Base-by-base conservation (phyloP, 2,888 invertebrate species). In the Drosophila siamana region DNA sequence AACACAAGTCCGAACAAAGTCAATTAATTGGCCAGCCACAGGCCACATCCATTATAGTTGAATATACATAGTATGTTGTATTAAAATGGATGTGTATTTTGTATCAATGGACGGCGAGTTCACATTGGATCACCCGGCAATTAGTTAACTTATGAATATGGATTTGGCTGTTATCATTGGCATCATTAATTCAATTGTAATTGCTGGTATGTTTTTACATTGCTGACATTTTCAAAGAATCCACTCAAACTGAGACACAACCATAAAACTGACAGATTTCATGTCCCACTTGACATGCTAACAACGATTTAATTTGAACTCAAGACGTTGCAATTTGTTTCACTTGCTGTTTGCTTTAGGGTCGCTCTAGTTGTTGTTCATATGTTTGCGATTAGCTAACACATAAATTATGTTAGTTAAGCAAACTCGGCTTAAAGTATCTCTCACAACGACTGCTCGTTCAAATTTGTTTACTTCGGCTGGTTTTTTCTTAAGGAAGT, bases 281-380 rank as follows among this genome's bases (percentile, higher is more conserved):
- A 89, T 83, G 86, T 88, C 61, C 88, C 88, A 84, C 83, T 88
- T 84, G 89, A 89, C 89, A 83, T 59, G 86, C 86, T 86, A 89
- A 88, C 88, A 79, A 88, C 88, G 76, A 88, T 89, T 89, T 89
- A 84, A 89, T 89, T 88, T 84, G 86, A 86, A 89, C 89, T 54
- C 69, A 56, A 71, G 70, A 69, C 60, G 48, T 65, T 87, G 77
- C 67, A 86, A 86, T 84, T 84, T 65, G 19, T 48, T 41, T 64
- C 46, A 56, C 47, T 56, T 66, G 54, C 56, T 68, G 57, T 48
- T 30, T 40, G 26, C 54, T 40, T 70, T 28, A 22, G 65, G 71
- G 74, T 81, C 80, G 61, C 22, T 30, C 26, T 57, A 51, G 55
- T 63, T 64, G 65, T 9, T 48, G 41, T 38, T 48, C 36, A 36